phyloP scores from a whole-genome alignment of 2,113 vertebrate genomes.

The Centropristis striata region DNA sequence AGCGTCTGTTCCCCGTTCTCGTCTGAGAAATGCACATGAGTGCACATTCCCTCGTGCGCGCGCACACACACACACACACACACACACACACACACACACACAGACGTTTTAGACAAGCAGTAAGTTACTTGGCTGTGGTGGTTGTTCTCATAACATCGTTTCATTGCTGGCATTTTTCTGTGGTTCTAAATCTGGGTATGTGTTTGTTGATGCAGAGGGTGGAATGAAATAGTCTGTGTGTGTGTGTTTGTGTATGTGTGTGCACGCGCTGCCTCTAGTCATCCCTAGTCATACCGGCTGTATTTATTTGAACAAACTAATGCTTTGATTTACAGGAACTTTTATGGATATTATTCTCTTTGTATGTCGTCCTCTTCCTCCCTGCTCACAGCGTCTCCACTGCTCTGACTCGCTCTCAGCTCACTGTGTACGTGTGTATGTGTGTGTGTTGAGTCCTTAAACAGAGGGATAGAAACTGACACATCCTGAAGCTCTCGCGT shows the following conservation, averaged over 20 bases:
- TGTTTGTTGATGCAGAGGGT: conserved; percentile 77
- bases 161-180: conserved; percentile 79
- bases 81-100: conserved; percentile 8
- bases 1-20: conserved; percentile 26
- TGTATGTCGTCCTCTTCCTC: conserved; percentile 20
- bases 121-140: conserved; percentile 46
- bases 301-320: conserved; percentile 66
- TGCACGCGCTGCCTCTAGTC: conserved; percentile 27
- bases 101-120: conserved; percentile 29
- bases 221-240: conserved; percentile 59
- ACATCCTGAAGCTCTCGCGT: not conserved
- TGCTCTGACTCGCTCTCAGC: conserved; percentile 3
- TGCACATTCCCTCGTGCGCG: not conserved
- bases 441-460: conserved; percentile 2
- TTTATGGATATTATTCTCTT: conserved; percentile 41
- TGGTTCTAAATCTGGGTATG: conserved; percentile 73
- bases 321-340: conserved; percentile 60
- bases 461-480: not conserved
- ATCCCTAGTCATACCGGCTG: conserved; percentile 43
- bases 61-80: not conserved
- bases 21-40: conserved; percentile 42
- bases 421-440: conserved; percentile 6
- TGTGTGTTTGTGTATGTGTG: conserved; percentile 39
- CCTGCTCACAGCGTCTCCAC: conserved; percentile 16
- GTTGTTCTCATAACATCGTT: conserved; percentile 76